A percentile compares a stretch with the other conserved stretches of the same genome.
Evolutionary conservation across 2,113 vertebrate genomes (phyloP).

Genomic region (Cynocephalus volans): DNA sequence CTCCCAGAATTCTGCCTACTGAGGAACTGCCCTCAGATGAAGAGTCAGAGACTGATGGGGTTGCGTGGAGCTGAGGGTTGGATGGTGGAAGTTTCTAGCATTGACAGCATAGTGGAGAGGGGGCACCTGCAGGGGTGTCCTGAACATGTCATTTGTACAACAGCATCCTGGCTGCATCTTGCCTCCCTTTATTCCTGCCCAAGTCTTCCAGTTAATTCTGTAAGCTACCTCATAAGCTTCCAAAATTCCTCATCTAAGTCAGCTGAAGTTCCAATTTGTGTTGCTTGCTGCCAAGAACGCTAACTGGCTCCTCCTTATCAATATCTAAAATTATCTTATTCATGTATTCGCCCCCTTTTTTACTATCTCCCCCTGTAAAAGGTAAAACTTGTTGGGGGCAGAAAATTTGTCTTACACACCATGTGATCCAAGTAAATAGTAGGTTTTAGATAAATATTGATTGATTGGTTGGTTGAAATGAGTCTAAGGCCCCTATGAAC

Average conservation of each 20-base stretch:
- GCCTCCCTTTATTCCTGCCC: neutral
- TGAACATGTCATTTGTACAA: fast-evolving
- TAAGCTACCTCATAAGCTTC: neutral
- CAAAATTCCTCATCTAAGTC: neutral
- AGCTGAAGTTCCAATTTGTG: neutral
- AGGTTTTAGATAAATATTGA: neutral
- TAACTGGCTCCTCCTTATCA: neutral
- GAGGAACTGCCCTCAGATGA: neutral
- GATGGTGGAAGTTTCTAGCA: no score
- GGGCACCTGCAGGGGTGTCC: fast-evolving
- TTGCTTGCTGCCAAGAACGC: neutral
- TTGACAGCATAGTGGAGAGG: no score
- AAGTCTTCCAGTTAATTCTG: neutral
- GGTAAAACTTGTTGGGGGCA: neutral
- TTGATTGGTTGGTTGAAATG: neutral
- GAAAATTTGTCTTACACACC: neutral
- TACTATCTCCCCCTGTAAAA: neutral
- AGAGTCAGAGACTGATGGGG: fast-evolving
- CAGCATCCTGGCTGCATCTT: fast-evolving
- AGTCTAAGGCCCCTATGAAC: neutral
- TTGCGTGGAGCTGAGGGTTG: fast-evolving
- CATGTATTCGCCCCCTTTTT: neutral
- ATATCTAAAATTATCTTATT: neutral
- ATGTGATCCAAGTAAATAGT: neutral
- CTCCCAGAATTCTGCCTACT: neutral